Evolutionary conservation across 92 coral and sea anemone species (phyloP), one percentile per base, ranked within the genome.

Genomic region (Siderastrea siderea): DNA sequence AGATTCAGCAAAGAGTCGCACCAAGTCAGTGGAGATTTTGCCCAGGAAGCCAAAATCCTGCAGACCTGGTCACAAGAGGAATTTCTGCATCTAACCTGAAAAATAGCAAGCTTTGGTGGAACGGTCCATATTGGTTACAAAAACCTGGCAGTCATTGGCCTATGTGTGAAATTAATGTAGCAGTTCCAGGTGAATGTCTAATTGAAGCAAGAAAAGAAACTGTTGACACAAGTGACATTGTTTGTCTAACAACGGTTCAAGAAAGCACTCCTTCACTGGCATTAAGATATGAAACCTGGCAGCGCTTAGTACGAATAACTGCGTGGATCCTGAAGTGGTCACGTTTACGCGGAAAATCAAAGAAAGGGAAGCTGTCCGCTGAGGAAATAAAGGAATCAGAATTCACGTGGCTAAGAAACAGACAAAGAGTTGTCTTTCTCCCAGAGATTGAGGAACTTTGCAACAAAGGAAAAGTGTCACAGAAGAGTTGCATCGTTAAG

Each of bases 361-460:
- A 74, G 38, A 26, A 26, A 26, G 38, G 38, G 54, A 66, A 83
- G 47, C 47, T 83, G 45, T 69, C 65, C 5, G 79, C 17, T 2
- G 79, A 83, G 38, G 71, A 83, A 6, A 1, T 83, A 12, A 71
- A 51, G 9, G 79, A 54, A 48, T 80, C 82, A 6, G 47, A 80
- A 17, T 26, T 7, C 45, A 38, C 8, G 19, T 88, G 91, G 82
- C 66, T 61, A n/a, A 65, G 77, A 63, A 51, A 47, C n/a, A n/a
- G n/a, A n/a, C 15, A 38, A 38, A 38, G 61, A 19, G 61, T n/a
- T 45, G 49, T 5, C 19, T 80, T 80, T 47, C 50, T 55, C 1
- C 87, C 62, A 74, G 83, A 81, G 61, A 48, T 54, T 54, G 5
- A 74, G 47, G 53, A 74, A 3, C 26, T 88, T 3, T 3, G 11